Conservation (phyloP, 2,113 vertebrate genomes). For the Zosterops pallidus region DNA sequence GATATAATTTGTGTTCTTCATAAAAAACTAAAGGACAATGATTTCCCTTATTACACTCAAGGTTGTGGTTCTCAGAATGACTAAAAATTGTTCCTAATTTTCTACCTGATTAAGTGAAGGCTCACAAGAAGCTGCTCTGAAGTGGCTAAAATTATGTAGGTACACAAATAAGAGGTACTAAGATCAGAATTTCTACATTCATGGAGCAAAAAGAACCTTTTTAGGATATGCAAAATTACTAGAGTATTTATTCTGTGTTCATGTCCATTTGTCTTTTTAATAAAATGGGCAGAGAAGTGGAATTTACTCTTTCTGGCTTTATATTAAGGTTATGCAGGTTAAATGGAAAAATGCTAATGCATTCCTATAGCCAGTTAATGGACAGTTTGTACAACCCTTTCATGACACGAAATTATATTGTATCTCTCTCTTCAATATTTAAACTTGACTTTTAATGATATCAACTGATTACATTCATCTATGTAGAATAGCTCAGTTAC, state of each 20-base stretch:
- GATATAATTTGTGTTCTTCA: not conserved
- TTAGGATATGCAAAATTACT: not conserved
- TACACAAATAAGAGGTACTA: not conserved
- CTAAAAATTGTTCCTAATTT: not conserved
- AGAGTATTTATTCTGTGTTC: not conserved
- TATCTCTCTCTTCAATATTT: not conserved
- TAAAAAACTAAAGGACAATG: not conserved
- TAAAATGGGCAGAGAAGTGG: not conserved
- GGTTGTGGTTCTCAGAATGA: not conserved
- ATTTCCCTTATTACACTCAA: not conserved
- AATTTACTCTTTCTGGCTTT: constrained; percentile 8
- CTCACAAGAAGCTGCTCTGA: not conserved
- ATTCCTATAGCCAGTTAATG: not conserved
- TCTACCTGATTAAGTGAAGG: not conserved
- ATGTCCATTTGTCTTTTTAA: not conserved
- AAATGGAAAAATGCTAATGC: not conserved
- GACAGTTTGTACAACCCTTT: not conserved
- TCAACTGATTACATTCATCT: not conserved
- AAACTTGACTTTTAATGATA: not conserved
- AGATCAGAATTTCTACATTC: not conserved
- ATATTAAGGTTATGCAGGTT: not conserved
- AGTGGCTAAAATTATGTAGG: not conserved
- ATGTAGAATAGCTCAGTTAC: not conserved
- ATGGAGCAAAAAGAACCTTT: not conserved
- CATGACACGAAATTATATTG: not conserved